Evolutionary conservation across 2,797 vertebrate genomes (phyloP).

Genomic region (Ctenopoma kingsleyae): DNA sequence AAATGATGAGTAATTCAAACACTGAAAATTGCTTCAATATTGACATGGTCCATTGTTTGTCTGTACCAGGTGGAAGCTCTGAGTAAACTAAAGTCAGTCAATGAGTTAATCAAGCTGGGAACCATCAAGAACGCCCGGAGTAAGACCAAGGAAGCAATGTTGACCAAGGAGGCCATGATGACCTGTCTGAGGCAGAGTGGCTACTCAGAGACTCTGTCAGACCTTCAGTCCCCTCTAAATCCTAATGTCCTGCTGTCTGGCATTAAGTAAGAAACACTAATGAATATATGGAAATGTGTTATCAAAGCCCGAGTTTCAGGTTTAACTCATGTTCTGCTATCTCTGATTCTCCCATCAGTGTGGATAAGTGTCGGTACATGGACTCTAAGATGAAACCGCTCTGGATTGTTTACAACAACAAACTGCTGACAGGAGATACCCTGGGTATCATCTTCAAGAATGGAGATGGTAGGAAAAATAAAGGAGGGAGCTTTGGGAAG

Average conservation of each 20-base stretch:
- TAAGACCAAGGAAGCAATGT: constrained; percentile 93
- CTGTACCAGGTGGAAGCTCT: constrained; percentile 92
- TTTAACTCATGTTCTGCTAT: neutral
- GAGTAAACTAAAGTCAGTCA: constrained; percentile 96
- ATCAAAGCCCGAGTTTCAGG: neutral
- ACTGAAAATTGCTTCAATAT: neutral
- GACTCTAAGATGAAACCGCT: constrained; percentile 99
- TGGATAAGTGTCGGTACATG: constrained; percentile 98
- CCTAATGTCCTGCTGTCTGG: constrained; percentile 93
- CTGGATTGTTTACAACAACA: constrained; percentile 98
- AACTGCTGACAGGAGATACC: constrained; percentile 91
- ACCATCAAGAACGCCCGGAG: constrained; percentile 92
- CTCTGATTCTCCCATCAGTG: constrained; percentile 75
- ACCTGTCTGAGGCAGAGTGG: constrained; percentile 94
- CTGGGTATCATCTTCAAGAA: constrained; percentile 98
- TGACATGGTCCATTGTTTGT: neutral
- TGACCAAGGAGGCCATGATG: constrained; percentile 94
- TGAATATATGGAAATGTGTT: neutral
- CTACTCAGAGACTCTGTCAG: constrained; percentile 93
- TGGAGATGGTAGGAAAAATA: constrained; percentile 90
- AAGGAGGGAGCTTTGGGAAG: neutral
- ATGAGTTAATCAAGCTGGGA: constrained; percentile 95
- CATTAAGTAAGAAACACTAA: constrained; percentile 88
- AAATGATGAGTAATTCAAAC: constrained; percentile 4
- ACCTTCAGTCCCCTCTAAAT: constrained; percentile 94